These are phyloP conservation scores for Corythaeola cristata DNA, from an alignment of 2,113 vertebrate species.

Conservation along the genomic window DNA sequence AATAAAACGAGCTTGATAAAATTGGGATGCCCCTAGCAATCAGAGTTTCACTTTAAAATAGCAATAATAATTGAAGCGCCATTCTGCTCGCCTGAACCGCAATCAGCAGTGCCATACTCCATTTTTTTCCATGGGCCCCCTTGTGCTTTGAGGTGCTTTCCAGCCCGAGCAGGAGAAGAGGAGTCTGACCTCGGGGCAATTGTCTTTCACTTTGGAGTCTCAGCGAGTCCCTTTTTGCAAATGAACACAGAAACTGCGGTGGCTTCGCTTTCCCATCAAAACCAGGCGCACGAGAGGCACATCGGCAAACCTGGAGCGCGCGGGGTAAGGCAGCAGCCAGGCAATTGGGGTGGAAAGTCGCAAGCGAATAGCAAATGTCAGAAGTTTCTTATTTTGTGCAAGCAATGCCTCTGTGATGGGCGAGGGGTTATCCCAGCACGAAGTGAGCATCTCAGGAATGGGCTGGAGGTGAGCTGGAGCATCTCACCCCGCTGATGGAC, in stretches of 20 bases:
- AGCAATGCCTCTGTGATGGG: background rate
- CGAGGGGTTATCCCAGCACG: rapidly evolving
- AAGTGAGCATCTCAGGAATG: background rate
- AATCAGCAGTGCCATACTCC: background rate
- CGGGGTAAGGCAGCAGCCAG: background rate
- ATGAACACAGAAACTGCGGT: background rate
- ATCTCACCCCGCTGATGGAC: background rate
- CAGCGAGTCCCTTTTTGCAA: background rate
- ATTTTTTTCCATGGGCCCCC: background rate
- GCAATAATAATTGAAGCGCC: background rate
- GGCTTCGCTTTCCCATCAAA: background rate
- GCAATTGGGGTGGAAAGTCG: background rate
- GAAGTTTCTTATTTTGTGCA: background rate
- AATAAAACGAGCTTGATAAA: slow-evolving; percentile 27
- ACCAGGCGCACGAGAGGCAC: rapidly evolving
- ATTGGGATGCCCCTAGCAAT: slow-evolving; percentile 34
- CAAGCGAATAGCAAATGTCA: background rate
- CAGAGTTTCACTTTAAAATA: slow-evolving; percentile 26
- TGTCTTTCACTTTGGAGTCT: background rate
- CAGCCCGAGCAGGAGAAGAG: background rate
- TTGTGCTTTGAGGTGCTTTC: background rate
- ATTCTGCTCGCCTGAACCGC: background rate
- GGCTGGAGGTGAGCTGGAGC: slow-evolving; percentile 22
- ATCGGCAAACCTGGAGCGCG: rapidly evolving
- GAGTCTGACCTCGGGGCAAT: background rate